These are phyloP conservation scores for Polymixis flavicincta DNA, from an alignment of 2,888 invertebrate genomes.

Conservation along the genomic window DNA sequence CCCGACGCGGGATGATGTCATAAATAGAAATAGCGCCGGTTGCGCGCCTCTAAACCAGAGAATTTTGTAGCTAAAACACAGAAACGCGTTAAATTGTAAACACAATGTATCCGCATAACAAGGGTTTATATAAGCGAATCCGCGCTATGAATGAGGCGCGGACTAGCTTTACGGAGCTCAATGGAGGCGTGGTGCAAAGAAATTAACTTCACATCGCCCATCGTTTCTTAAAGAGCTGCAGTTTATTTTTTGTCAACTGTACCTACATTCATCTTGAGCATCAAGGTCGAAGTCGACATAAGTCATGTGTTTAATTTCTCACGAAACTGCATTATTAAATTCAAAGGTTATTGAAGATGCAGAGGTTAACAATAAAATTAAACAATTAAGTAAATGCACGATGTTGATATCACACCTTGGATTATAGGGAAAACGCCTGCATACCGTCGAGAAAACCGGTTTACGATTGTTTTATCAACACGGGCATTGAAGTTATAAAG, in stretches of 20 bases:
- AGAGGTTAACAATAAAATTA: slow-evolving; percentile 23
- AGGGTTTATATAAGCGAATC: slow-evolving; percentile 23
- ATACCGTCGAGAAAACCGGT: slow-evolving; percentile 74
- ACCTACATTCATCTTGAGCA: slow-evolving; percentile 12
- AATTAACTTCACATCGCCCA: neutral
- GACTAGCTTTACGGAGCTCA: slow-evolving; percentile 13
- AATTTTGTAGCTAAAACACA: slow-evolving; percentile 85
- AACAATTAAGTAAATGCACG: slow-evolving; percentile 42
- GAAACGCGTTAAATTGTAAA: slow-evolving; percentile 79
- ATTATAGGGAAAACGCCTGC: slow-evolving; percentile 59
- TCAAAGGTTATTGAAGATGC: slow-evolving; percentile 21
- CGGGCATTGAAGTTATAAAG: slow-evolving; percentile 67
- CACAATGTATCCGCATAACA: slow-evolving; percentile 64
- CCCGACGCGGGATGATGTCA: slow-evolving; percentile 91
- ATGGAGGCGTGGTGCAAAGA: slow-evolving; percentile 2
- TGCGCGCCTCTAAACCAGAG: slow-evolving; percentile 79
- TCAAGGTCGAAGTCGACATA: slow-evolving; percentile 10
- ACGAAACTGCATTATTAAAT: slow-evolving; percentile 16
- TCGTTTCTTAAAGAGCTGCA: neutral
- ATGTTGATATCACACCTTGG: slow-evolving; percentile 51
- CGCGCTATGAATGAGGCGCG: slow-evolving; percentile 37
- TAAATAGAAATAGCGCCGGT: slow-evolving; percentile 90
- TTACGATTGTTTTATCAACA: slow-evolving; percentile 83
- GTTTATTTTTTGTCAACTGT: slow-evolving; percentile 12
- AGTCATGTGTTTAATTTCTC: slow-evolving; percentile 22